Percentiles rank a stretch among this genome's conserved stretches.
phyloP scores from a whole-genome alignment of 2,888 invertebrate genomes.

The Mimumesa dahlbomi region DNA sequence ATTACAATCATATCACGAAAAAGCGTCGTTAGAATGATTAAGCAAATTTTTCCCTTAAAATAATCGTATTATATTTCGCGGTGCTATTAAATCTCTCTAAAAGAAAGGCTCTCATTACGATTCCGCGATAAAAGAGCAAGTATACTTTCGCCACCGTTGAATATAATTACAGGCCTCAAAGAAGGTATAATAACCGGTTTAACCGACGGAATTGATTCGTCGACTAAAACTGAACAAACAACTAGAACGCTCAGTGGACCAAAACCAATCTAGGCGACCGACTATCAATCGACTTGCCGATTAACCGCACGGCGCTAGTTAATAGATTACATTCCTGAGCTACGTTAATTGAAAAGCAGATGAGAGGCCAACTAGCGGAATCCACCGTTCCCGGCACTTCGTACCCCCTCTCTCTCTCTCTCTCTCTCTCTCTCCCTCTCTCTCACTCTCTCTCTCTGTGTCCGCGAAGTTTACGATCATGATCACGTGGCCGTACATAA shows the following conservation, averaged over 20 bases:
- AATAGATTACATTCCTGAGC: constrained; percentile 39
- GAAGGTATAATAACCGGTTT: constrained; percentile 22
- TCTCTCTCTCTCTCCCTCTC: no score
- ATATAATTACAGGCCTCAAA: constrained; percentile 25
- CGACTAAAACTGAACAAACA: constrained; percentile 10
- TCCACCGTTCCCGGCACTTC: neutral
- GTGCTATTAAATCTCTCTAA: neutral
- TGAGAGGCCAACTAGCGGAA: constrained; percentile 11
- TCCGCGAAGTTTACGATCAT: constrained; percentile 23
- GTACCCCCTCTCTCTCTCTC: neutral
- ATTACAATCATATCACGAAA: no score
- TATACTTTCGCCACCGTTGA: neutral
- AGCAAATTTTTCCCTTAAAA: no score
- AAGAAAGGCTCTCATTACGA: neutral
- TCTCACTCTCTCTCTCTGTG: no score
- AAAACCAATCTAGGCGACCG: constrained; percentile 18
- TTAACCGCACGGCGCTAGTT: constrained; percentile 20
- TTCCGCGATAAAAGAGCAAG: neutral
- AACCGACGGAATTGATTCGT: constrained; percentile 26
- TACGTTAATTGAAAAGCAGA: constrained; percentile 15
- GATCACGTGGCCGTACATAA: constrained; percentile 44
- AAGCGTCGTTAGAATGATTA: no score
- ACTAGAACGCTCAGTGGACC: neutral
- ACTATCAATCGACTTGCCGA: constrained; percentile 9
- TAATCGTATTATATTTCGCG: no score